A percentile compares a stretch with the other conserved stretches of the same genome.
Evolutionary conservation across 2,113 vertebrate species (phyloP).

Genomic region (Ginglymostoma cirratum): DNA sequence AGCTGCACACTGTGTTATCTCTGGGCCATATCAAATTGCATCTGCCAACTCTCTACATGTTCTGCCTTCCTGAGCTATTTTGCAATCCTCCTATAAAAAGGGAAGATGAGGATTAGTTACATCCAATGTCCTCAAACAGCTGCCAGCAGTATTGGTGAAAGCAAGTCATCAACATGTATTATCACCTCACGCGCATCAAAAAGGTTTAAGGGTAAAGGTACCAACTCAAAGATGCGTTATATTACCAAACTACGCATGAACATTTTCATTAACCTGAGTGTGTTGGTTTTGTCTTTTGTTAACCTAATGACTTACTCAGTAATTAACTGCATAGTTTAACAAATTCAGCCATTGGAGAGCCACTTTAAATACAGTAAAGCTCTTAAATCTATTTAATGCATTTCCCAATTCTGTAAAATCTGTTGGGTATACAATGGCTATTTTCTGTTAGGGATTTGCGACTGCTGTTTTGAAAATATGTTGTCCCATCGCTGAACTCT

Average conservation of each 20-base stretch:
- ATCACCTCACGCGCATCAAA: neutral
- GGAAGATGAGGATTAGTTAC: neutral
- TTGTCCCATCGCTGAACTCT: neutral
- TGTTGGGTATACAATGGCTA: neutral
- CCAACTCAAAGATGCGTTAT: neutral
- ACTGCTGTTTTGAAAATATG: neutral
- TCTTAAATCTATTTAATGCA: neutral
- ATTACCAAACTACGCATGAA: neutral
- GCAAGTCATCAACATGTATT: neutral
- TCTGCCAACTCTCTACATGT: neutral
- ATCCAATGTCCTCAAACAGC: neutral
- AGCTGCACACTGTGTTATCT: too few species aligned
- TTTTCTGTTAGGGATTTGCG: neutral
- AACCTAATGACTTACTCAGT: neutral
- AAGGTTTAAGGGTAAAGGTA: neutral
- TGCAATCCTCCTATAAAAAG: neutral
- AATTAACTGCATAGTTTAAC: neutral
- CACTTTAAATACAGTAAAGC: neutral
- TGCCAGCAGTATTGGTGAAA: neutral
- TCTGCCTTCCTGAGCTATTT: neutral
- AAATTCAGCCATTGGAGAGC: neutral
- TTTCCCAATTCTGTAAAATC: neutral
- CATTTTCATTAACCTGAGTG: neutral
- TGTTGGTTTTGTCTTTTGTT: conserved; percentile 26
- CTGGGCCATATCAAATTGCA: neutral